Conservation (phyloP, 1,140 invertebrate genomes). For the Plodia interpunctella region DNA sequence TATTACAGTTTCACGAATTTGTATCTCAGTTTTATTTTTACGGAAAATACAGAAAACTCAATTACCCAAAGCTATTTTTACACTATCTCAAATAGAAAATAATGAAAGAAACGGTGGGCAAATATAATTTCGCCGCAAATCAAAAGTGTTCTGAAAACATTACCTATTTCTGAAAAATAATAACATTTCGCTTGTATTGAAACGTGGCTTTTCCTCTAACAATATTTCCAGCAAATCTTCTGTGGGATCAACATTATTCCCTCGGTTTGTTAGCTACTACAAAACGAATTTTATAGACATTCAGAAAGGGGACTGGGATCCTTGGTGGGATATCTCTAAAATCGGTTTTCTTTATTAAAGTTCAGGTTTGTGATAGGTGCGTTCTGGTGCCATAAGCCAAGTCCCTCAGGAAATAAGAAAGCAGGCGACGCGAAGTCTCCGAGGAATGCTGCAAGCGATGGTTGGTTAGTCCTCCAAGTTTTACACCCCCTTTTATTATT, state of each 20-base stretch:
- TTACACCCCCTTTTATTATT: slow-evolving; percentile 39
- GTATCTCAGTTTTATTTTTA: no score
- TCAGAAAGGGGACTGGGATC: slow-evolving; percentile 34
- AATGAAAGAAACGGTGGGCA: background rate
- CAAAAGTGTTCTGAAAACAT: background rate
- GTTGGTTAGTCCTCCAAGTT: slow-evolving; percentile 26
- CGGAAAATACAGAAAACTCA: no score
- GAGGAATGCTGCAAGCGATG: slow-evolving; percentile 19
- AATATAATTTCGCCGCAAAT: background rate
- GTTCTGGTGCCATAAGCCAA: slow-evolving; percentile 40
- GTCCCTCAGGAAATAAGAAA: slow-evolving; percentile 58
- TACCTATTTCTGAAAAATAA: background rate
- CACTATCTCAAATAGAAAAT: background rate
- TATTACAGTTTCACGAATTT: no score
- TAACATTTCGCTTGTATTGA: slow-evolving; percentile 4
- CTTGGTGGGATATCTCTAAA: slow-evolving; percentile 44
- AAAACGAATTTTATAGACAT: slow-evolving; percentile 44
- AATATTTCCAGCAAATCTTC: background rate
- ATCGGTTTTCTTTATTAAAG: slow-evolving; percentile 60
- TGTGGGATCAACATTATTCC: slow-evolving; percentile 29
- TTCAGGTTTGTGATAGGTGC: slow-evolving; percentile 55
- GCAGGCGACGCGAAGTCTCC: slow-evolving; percentile 27
- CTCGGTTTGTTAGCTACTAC: slow-evolving; percentile 38
- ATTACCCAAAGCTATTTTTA: no score
- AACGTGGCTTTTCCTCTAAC: slow-evolving; percentile 4